These are phyloP conservation scores for Mongoloraphidia duomilia DNA, from an alignment of 2,888 invertebrate species.

Conservation along the genomic window DNA sequence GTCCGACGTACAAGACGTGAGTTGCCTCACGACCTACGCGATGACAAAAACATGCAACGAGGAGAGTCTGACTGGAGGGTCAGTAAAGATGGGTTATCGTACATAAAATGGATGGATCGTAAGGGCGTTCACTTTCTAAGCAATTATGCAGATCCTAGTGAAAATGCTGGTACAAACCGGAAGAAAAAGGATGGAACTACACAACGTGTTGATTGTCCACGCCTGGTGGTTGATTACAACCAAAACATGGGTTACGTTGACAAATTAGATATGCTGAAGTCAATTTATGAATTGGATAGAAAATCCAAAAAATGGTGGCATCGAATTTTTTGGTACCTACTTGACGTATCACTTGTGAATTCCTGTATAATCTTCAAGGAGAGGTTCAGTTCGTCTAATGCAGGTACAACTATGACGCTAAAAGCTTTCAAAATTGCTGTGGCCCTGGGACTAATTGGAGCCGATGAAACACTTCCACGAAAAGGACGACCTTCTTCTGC, in stretches of 20 bases:
- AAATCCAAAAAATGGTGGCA: constrained; percentile 15
- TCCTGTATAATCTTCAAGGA: constrained; percentile 4
- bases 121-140: constrained; percentile 12
- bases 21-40: constrained; percentile 12
- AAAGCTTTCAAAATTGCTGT: constrained; percentile 3
- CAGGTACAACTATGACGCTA: not conserved
- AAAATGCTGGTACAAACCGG: constrained; percentile 4
- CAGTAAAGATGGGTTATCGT: constrained; percentile 12
- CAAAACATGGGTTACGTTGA: constrained; percentile 14
- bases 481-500: not conserved
- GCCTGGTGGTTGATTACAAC: constrained; percentile 13
- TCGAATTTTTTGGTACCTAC: constrained; percentile 10
- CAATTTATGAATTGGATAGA: constrained; percentile 12
- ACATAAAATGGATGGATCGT: constrained; percentile 15
- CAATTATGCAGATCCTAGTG: constrained; percentile 12
- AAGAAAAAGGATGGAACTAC: constrained; percentile 9
- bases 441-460: constrained; percentile 3
- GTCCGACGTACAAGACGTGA: constrained; percentile 12
- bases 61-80: constrained; percentile 17
- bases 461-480: not conserved
- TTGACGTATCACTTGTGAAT: constrained; percentile 8
- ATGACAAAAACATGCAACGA: constrained; percentile 15
- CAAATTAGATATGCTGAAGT: constrained; percentile 13
- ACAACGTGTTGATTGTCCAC: constrained; percentile 9
- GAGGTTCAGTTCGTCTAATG: no score